phyloP scores from a whole-genome alignment of 2,797 vertebrate species.

The Microctenopoma lineatum region DNA sequence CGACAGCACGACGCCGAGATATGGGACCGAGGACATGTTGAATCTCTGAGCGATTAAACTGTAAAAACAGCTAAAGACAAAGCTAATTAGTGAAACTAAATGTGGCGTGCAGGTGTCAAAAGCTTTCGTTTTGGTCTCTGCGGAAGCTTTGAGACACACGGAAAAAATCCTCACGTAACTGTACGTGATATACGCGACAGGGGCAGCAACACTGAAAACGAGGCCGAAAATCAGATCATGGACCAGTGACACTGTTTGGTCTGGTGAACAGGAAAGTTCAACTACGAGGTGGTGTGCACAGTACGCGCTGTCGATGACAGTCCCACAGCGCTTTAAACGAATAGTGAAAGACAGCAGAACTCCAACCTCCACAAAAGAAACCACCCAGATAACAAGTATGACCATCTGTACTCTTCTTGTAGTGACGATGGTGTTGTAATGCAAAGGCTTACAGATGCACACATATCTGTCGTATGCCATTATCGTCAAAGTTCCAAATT shows the following conservation, averaged over 20 bases:
- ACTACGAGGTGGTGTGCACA: slow-evolving; percentile 41
- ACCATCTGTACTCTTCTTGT: slow-evolving; percentile 18
- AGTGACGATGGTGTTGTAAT: slow-evolving; percentile 42
- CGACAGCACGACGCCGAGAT: slow-evolving; percentile 21
- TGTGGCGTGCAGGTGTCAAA: slow-evolving; percentile 55
- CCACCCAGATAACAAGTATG: slow-evolving; percentile 36
- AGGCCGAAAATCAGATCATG: slow-evolving; percentile 36
- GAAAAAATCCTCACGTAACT: slow-evolving; percentile 44
- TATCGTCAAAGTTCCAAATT: slow-evolving; percentile 60
- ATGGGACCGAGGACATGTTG: slow-evolving; percentile 8
- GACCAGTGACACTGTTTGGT: slow-evolving; percentile 33
- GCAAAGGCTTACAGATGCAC: slow-evolving; percentile 52
- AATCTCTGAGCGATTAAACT: slow-evolving; percentile 33
- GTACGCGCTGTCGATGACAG: slow-evolving; percentile 39
- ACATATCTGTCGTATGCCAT: slow-evolving; percentile 63
- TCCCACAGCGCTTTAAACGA: slow-evolving; percentile 24
- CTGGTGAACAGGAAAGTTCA: slow-evolving; percentile 39
- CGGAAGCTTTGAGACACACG: slow-evolving; percentile 39
- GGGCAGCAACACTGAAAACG: slow-evolving; percentile 17
- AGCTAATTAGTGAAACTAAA: slow-evolving; percentile 25
- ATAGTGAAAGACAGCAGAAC: slow-evolving; percentile 36
- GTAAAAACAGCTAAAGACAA: slow-evolving; percentile 33
- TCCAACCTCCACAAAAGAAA: slow-evolving; percentile 36
- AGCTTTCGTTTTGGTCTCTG: slow-evolving; percentile 43
- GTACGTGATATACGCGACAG: slow-evolving; percentile 33